Base-by-base conservation (phyloP, 2,797 vertebrate genomes). In the Hephaestus fuliginosus region DNA sequence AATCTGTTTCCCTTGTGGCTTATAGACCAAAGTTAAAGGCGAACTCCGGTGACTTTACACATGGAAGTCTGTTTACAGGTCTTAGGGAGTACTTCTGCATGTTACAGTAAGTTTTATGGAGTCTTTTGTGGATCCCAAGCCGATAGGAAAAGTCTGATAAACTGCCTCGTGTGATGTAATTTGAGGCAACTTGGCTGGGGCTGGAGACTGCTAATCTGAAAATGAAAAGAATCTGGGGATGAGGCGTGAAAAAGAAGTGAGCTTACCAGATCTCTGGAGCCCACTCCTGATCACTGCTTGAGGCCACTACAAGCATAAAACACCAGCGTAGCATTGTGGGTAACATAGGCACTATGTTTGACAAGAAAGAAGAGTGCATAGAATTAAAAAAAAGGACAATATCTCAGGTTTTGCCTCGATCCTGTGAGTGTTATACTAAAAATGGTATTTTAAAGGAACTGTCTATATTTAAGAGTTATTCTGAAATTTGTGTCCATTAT, bases 1-100 rank as follows among this genome's bases (percentile, higher is more conserved):
- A 76, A 22, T 74, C 13, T 52, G 33, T 67, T 53, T 78, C 10
- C 2, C 58, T 62, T 43, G 49, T 36, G 33, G 7, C 12, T 68
- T 22, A 17, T 0, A 9, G 17, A 60, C 3, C 5, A 55, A 76
- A 84, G 46, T 69, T 58, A 46, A 46, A 70, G 30, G n/a, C 22
- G 7, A 81, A 78, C 25, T 68, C 30, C 20, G 20, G 7, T 2
- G 43, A 52, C 25, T 61, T 43, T 58, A 55, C 3, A 39, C 36
- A 39, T 39, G 7, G 5, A 39, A 39, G 53, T 67, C 41, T 70
- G 43, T 49, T 76, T 63, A 20, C 20, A 61, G 41, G 17, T 67
- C 15, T 25, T 74, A 6, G 41, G 17, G 36, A 67, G 60, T 44
- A 52, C 3, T 48, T 5, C 30, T 20, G 39, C n/a, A 51, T 39